Evolutionary conservation across 2,113 vertebrate genomes (phyloP).

Genomic region (Cyphomyrus discorhynchus): DNA sequence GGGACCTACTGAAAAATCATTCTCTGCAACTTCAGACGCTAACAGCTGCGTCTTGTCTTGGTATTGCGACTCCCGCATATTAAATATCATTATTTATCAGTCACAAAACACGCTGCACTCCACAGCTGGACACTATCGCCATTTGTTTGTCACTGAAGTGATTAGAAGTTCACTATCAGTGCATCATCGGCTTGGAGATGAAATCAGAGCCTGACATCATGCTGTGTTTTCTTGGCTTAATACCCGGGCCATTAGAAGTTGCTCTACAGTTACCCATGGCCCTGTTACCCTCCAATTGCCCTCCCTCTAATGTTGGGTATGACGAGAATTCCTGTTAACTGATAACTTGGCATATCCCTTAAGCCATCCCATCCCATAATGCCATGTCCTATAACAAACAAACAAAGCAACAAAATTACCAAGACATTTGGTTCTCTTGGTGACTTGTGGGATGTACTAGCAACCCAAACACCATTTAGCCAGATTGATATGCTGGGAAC

Average conservation of each 20-base stretch:
- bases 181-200: neutral
- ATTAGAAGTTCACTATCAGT: neutral
- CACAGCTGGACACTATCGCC: neutral
- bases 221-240: neutral
- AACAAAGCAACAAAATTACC: neutral
- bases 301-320: neutral
- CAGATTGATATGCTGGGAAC: neutral
- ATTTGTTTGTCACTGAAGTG: neutral
- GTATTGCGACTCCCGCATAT: neutral
- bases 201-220: neutral
- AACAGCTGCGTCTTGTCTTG: neutral
- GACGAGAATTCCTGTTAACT: neutral
- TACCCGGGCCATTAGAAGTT: neutral
- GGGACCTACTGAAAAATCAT: neutral
- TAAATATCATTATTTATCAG: neutral
- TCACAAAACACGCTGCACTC: neutral
- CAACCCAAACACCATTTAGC: neutral
- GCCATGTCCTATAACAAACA: neutral
- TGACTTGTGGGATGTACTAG: neutral
- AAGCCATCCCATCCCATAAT: neutral
- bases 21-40: neutral
- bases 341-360: neutral
- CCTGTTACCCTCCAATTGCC: neutral
- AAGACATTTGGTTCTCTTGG: neutral
- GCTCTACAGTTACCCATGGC: neutral